These are phyloP conservation scores for Erpobdella octoculata DNA, from an alignment of 2,888 invertebrate species.

Conservation along the genomic window DNA sequence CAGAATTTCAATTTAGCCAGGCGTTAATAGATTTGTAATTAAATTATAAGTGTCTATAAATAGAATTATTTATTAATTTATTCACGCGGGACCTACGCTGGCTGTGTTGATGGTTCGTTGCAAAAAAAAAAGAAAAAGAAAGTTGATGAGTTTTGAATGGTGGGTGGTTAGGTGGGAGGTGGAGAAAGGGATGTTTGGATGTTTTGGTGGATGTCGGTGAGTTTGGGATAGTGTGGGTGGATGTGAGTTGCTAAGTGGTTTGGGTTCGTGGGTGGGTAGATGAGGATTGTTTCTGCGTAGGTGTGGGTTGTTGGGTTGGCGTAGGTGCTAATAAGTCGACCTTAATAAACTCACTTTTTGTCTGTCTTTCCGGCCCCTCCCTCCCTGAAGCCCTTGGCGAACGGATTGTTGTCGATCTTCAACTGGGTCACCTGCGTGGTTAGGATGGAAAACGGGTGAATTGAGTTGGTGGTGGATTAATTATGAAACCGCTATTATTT, in stretches of 20 bases:
- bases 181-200: too few relatives aligned
- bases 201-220: neutral
- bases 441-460: too few relatives aligned
- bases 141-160: neutral
- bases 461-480: too few relatives aligned
- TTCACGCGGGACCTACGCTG: too few relatives aligned
- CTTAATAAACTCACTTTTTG: neutral
- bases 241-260: neutral
- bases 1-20: too few relatives aligned
- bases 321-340: neutral
- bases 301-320: neutral
- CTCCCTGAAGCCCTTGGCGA: conserved; percentile 54
- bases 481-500: too few relatives aligned
- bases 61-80: too few relatives aligned
- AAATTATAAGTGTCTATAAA: too few relatives aligned
- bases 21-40: too few relatives aligned
- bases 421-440: conserved; percentile 54
- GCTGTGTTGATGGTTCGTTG: too few relatives aligned
- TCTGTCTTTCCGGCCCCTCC: conserved; percentile 19
- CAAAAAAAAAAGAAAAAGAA: too few relatives aligned
- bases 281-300: too few relatives aligned
- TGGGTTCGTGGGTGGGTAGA: neutral
- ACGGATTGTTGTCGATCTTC: conserved; percentile 55
- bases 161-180: neutral
- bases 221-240: neutral